Conservation (phyloP, 1,140 invertebrate genomes). For the Ctenoplectra terminalis region DNA sequence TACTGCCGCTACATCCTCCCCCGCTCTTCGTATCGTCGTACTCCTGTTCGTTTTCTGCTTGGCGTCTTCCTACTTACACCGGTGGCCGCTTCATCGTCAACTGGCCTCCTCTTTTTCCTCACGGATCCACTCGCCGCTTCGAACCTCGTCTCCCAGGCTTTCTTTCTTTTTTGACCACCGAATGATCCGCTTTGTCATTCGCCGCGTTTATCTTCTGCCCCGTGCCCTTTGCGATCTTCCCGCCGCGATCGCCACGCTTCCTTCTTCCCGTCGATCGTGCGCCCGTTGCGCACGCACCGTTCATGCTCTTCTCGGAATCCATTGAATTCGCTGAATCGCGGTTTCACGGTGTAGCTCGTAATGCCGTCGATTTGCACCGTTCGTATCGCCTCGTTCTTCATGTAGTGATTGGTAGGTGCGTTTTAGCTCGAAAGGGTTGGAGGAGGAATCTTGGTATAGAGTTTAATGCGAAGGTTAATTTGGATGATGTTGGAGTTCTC, state of each 20-base stretch:
- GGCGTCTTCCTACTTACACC: neutral
- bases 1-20: conserved; percentile 70
- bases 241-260: neutral
- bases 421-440: no score
- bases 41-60: conserved; percentile 42
- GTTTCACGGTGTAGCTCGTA: no score
- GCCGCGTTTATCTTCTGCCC: conserved; percentile 18
- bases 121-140: neutral
- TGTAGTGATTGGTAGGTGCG: no score
- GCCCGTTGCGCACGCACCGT: neutral
- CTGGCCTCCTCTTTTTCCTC: neutral
- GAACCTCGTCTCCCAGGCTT: neutral
- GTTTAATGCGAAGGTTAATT: no score
- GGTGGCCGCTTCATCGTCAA: conserved; percentile 31
- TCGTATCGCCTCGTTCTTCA: no score
- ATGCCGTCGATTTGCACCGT: no score
- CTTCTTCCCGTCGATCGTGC: neutral
- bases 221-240: neutral
- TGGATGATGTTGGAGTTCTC: no score
- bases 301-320: no score
- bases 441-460: no score
- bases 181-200: conserved; percentile 35
- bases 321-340: no score
- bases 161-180: conserved; percentile 35
- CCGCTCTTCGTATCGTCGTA: conserved; percentile 54